Percentiles rank a stretch among this genome's conserved stretches.
Conservation (phyloP, 2,888 invertebrate species). For the Patella caerulea region DNA sequence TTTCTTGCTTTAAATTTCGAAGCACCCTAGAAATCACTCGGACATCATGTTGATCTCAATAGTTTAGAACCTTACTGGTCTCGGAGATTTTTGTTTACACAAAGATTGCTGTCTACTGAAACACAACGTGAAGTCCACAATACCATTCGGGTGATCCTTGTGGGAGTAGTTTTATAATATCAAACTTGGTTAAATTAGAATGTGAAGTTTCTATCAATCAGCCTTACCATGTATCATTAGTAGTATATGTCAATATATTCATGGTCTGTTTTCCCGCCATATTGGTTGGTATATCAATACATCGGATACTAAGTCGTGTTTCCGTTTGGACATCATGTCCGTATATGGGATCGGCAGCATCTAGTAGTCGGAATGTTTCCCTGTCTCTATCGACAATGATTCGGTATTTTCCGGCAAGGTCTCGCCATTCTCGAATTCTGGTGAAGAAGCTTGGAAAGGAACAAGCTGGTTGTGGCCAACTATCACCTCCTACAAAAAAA, state of each 20-base stretch:
- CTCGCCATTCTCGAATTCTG: slow-evolving; percentile 57
- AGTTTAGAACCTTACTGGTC: no score
- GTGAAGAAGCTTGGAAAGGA: slow-evolving; percentile 57
- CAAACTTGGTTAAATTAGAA: no score
- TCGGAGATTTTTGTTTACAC: no score
- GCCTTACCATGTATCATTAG: slow-evolving; percentile 54
- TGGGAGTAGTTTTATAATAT: no score
- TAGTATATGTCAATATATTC: slow-evolving; percentile 49
- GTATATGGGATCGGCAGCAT: slow-evolving; percentile 34
- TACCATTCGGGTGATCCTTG: no score
- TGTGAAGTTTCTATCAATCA: no score
- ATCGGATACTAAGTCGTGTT: slow-evolving; percentile 50
- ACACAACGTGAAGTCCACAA: no score
- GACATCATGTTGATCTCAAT: no score
- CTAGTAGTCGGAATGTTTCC: slow-evolving; percentile 51
- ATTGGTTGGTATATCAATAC: slow-evolving; percentile 41
- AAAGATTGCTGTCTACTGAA: no score
- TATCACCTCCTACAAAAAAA: slow-evolving; percentile 36
- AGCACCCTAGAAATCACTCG: no score
- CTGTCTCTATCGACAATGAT: slow-evolving; percentile 51
- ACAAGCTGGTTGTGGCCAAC: slow-evolving; percentile 53
- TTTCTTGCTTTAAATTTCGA: no score
- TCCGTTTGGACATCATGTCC: slow-evolving; percentile 35
- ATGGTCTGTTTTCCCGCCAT: slow-evolving; percentile 7
- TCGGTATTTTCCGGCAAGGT: slow-evolving; percentile 54